Conservation (phyloP, 2,888 invertebrate genomes). For the Synanthedon vespiformis region DNA sequence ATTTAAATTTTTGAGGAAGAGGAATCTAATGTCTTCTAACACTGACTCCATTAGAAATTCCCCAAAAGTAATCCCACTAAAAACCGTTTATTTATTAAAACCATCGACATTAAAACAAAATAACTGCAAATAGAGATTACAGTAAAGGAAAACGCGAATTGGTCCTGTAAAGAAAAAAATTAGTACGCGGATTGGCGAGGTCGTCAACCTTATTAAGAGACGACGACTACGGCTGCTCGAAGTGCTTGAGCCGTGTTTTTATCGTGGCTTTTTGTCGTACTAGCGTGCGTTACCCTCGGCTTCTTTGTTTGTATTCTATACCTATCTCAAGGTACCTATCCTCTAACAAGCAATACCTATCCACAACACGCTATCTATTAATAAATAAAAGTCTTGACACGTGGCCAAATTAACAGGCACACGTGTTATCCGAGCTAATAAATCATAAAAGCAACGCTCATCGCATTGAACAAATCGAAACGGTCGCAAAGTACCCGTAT, state of each 20-base stretch:
- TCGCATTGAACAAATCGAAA: no score
- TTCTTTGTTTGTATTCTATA: constrained; percentile 14
- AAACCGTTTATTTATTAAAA: neutral
- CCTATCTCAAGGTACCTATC: constrained; percentile 5
- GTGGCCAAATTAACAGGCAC: constrained; percentile 9
- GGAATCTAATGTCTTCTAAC: no score
- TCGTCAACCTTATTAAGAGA: constrained; percentile 50
- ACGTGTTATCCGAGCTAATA: neutral
- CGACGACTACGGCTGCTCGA: constrained; percentile 6
- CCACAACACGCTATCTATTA: constrained; percentile 4
- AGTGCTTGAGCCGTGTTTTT: constrained; percentile 34
- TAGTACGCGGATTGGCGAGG: constrained; percentile 49
- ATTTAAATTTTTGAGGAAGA: no score
- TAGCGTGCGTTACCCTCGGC: constrained; percentile 47
- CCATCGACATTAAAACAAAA: no score
- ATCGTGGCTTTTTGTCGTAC: constrained; percentile 43
- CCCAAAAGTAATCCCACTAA: neutral
- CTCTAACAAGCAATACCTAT: constrained; percentile 1
- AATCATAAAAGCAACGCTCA: neutral
- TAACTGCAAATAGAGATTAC: neutral
- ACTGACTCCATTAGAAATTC: no score
- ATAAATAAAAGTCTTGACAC: constrained; percentile 13
- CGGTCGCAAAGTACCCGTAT: no score
- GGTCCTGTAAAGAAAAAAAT: constrained; percentile 19
- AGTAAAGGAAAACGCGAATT: neutral